Conservation (phyloP, 2,797 vertebrate species). For the Chloroceryle amazona region DNA sequence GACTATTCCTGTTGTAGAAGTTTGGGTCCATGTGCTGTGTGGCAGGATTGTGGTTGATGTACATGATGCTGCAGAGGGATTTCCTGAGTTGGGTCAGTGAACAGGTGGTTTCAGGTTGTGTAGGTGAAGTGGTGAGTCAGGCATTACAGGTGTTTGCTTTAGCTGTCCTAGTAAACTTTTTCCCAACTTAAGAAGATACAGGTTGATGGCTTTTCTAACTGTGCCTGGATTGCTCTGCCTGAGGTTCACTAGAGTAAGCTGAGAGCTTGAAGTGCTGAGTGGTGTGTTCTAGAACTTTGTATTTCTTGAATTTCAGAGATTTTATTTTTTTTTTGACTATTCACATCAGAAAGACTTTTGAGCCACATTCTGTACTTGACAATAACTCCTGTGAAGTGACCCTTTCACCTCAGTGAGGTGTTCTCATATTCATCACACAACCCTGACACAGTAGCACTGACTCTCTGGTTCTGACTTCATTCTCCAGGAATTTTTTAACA, state of each 20-base stretch:
- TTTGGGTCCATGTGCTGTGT: background rate
- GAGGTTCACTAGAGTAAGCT: background rate
- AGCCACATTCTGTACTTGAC: background rate
- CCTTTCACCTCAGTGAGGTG: background rate
- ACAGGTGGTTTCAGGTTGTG: background rate
- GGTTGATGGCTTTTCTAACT: background rate
- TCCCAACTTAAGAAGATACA: background rate
- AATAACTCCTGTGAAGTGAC: background rate
- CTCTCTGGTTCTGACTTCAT: background rate
- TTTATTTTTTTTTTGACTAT: background rate
- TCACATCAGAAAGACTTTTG: background rate
- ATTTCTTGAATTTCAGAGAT: background rate
- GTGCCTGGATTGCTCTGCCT: background rate
- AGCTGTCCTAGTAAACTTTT: background rate
- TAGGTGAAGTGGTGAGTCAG: background rate
- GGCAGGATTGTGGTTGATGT: background rate
- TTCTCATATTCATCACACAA: background rate
- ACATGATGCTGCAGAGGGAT: background rate
- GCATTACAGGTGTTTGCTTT: background rate
- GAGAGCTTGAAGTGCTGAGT: background rate
- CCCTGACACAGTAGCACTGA: background rate
- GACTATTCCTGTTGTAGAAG: accelerated
- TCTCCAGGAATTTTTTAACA: background rate
- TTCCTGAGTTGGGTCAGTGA: background rate
- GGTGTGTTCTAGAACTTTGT: background rate